These are phyloP conservation scores for Nesoenas mayeri DNA, from an alignment of 2,113 vertebrate species.

Conservation along the genomic window DNA sequence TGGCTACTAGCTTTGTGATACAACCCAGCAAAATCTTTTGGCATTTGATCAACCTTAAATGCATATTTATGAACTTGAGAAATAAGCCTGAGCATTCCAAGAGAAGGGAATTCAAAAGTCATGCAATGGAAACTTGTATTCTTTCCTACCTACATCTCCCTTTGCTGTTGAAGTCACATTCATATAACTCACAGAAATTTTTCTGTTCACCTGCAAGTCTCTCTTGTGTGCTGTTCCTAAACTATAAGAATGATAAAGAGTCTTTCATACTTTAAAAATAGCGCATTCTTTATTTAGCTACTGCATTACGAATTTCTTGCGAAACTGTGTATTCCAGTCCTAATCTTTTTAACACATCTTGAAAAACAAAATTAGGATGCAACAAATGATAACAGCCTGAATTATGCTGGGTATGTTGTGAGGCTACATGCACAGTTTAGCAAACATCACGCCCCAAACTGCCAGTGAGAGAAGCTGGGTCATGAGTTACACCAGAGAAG, in stretches of 20 bases:
- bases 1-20: background rate
- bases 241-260: background rate
- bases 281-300: background rate
- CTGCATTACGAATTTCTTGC: background rate
- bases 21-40: background rate
- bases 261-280: background rate
- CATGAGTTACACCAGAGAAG: background rate
- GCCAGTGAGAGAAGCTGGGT: background rate
- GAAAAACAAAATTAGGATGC: background rate
- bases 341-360: background rate
- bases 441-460: background rate
- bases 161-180: background rate
- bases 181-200: fast-evolving
- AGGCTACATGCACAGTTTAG: background rate
- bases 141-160: background rate
- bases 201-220: background rate
- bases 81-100: background rate
- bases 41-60: background rate
- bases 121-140: background rate
- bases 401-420: background rate
- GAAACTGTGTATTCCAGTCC: background rate
- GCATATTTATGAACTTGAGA: background rate
- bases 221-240: background rate
- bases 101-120: background rate
- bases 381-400: background rate